Conservation (phyloP, 2,888 invertebrate genomes). For the Urechis unicinctus region DNA sequence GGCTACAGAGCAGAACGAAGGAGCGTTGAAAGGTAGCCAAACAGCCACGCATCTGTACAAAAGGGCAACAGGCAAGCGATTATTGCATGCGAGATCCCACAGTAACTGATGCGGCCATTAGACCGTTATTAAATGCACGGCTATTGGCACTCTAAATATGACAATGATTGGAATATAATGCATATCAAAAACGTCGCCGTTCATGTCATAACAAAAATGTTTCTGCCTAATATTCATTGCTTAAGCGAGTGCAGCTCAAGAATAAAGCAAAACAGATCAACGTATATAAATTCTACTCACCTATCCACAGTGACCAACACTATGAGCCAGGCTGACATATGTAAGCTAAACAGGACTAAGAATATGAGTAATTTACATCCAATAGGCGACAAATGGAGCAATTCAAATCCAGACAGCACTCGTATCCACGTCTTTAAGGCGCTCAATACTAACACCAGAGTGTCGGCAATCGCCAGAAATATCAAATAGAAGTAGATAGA, state of each 20-base stretch:
- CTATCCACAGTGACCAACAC: conserved; percentile 17
- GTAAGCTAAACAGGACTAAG: conserved; percentile 28
- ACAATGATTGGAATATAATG: no score
- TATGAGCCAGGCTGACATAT: conserved; percentile 17
- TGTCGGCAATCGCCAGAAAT: conserved; percentile 37
- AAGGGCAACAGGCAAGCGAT: no score
- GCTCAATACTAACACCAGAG: conserved; percentile 35
- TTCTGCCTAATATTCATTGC: no score
- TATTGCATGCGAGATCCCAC: no score
- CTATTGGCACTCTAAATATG: no score
- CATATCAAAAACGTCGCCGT: no score
- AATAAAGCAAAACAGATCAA: no score
- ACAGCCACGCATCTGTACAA: conserved; percentile 18
- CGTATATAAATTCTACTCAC: no score
- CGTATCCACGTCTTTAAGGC: conserved; percentile 42
- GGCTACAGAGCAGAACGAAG: conserved; percentile 7
- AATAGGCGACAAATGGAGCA: conserved; percentile 32
- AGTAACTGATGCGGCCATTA: no score
- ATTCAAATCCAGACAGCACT: conserved; percentile 30
- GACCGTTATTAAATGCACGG: no score
- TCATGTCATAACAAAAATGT: no score
- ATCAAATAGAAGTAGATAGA: conserved; percentile 42
- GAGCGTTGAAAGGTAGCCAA: conserved; percentile 16
- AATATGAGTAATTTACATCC: conserved; percentile 37
- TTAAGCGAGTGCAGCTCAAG: no score